These are phyloP conservation scores for Calephelis perditalis DNA, from an alignment of 2,888 invertebrate genomes.

Conservation along the genomic window DNA sequence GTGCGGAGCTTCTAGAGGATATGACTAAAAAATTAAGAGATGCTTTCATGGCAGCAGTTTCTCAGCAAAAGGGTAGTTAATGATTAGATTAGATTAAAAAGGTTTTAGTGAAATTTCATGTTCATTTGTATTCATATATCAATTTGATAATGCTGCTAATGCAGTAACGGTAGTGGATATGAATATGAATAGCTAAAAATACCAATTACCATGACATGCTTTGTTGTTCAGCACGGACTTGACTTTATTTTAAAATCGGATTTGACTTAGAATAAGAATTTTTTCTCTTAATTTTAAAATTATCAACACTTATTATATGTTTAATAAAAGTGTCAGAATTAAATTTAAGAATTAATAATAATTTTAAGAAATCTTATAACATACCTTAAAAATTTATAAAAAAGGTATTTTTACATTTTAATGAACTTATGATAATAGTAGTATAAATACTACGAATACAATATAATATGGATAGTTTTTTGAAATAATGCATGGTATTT, in stretches of 20 bases:
- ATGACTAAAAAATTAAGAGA: constrained; percentile 81
- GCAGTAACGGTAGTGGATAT: constrained; percentile 18
- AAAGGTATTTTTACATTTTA: constrained; percentile 8
- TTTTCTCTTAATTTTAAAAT: constrained; percentile 23
- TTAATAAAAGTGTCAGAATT: constrained; percentile 12
- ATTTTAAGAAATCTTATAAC: constrained; percentile 27
- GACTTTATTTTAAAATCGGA: constrained; percentile 26
- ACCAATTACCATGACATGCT: constrained; percentile 21
- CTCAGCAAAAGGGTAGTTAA: constrained; percentile 64
- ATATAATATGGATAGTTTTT: constrained; percentile 23
- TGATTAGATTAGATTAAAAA: constrained; percentile 10
- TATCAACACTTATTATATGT: constrained; percentile 10
- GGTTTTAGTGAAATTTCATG: constrained; percentile 24
- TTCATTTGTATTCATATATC: constrained; percentile 40
- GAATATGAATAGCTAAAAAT: constrained; percentile 18
- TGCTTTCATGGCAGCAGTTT: constrained; percentile 81
- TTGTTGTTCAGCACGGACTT: constrained; percentile 24
- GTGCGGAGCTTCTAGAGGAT: constrained; percentile 82
- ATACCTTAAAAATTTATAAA: constrained; percentile 28
- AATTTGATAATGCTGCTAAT: constrained; percentile 26
- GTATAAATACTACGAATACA: constrained; percentile 7
- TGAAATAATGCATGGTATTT: constrained; percentile 37
- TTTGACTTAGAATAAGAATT: constrained; percentile 30
- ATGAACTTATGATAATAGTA: not conserved
- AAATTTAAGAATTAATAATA: constrained; percentile 12